Evolutionary conservation across 2,113 vertebrate species (phyloP).

Genomic region (Dipodomys merriami): DNA sequence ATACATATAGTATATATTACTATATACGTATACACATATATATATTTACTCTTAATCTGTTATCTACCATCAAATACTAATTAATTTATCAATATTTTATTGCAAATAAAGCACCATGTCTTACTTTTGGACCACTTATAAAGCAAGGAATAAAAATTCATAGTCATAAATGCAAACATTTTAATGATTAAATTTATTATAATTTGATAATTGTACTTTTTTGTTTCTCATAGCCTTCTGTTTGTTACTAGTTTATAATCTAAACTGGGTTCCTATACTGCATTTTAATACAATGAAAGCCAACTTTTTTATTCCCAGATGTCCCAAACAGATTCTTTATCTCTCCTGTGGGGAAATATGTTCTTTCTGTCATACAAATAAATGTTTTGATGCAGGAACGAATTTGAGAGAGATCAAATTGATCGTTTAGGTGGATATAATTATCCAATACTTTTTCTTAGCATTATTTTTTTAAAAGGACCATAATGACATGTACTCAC

Average conservation of each 20-base stretch:
- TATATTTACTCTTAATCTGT: no score
- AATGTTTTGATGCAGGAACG: background rate
- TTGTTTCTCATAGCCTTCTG: background rate
- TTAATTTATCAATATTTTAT: background rate
- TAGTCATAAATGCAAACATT: background rate
- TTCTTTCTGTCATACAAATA: constrained; percentile 1
- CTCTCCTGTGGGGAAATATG: background rate
- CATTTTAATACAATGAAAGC: background rate
- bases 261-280: background rate
- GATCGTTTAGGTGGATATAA: background rate
- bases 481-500: background rate
- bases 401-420: constrained; percentile 2
- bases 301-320: background rate
- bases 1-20: no score
- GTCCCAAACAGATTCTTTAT: background rate
- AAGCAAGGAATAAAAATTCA: background rate
- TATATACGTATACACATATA: no score
- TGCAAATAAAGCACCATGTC: background rate
- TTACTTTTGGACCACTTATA: background rate
- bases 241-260: background rate
- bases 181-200: background rate
- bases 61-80: background rate
- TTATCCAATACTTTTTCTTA: background rate
- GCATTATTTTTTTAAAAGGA: background rate
- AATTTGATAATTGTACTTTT: background rate